Conservation (phyloP, 2,797 vertebrate species). For the Parambassis ranga region DNA sequence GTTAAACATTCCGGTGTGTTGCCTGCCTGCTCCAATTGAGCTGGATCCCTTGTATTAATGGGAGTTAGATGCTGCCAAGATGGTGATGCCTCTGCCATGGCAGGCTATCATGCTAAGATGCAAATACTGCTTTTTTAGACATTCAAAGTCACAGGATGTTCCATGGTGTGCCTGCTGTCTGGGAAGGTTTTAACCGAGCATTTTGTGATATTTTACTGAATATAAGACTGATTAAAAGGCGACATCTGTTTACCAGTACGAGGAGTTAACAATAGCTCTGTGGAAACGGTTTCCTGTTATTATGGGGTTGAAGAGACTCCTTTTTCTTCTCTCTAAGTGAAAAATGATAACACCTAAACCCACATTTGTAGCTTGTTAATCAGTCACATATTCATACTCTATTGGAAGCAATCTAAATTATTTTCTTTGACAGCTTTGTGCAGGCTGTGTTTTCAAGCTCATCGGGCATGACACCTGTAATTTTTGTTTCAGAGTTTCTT, state of each 20-base stretch:
- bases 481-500: neutral
- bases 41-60: too few relatives aligned
- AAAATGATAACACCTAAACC: neutral
- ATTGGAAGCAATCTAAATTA: neutral
- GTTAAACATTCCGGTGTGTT: too few relatives aligned
- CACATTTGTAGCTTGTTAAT: neutral
- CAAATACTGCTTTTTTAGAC: too few relatives aligned
- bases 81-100: too few relatives aligned
- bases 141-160: too few relatives aligned
- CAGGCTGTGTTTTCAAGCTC: neutral
- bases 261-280: neutral
- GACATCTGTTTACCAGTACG: neutral
- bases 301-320: neutral
- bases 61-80: too few relatives aligned
- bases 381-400: neutral
- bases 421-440: neutral
- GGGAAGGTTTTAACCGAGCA: neutral
- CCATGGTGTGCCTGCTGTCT: too few relatives aligned
- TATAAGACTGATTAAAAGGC: neutral
- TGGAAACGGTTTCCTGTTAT: neutral
- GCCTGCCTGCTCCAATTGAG: too few relatives aligned
- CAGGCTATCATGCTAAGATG: too few relatives aligned
- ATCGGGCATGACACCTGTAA: neutral
- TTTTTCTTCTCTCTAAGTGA: neutral
- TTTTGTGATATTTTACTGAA: neutral